Evolutionary conservation across 2,888 invertebrate genomes (phyloP).

Genomic region (Melinopterus prodromus): DNA sequence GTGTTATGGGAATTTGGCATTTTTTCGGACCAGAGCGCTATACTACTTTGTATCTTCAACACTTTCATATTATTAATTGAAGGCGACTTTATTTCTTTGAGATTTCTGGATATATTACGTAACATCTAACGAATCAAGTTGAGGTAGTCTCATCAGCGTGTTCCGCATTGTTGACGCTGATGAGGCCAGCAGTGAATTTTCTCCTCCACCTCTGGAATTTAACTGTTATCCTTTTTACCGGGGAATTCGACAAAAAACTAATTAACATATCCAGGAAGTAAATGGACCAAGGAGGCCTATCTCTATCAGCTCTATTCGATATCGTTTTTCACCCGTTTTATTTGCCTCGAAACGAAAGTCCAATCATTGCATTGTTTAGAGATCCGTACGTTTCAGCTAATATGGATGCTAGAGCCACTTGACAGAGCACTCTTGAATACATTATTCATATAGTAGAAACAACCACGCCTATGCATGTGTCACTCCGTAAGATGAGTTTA

Average conservation of each 20-base stretch:
- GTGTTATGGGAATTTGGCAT: not conserved
- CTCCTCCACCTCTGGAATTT: not conserved
- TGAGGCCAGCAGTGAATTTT: not conserved
- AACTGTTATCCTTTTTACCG: conserved; percentile 4
- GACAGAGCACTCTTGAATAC: not conserved
- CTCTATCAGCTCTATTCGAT: not conserved
- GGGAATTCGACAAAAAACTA: not conserved
- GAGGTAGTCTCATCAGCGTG: too few species aligned
- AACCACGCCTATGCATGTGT: not conserved
- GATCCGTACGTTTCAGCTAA: not conserved
- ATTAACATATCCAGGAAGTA: conserved; percentile 4
- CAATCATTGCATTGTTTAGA: not conserved
- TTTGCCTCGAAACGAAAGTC: not conserved
- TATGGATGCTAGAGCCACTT: not conserved
- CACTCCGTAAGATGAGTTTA: not conserved
- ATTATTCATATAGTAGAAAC: not conserved
- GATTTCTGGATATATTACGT: too few species aligned
- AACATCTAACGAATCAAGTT: too few species aligned
- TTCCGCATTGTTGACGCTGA: too few species aligned
- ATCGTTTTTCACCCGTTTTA: not conserved
- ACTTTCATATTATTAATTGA: not conserved
- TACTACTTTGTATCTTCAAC: not conserved
- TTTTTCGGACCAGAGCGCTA: not conserved
- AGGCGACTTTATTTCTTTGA: too few species aligned
- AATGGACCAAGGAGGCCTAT: not conserved